Evolutionary conservation across 2,113 vertebrate species (phyloP).

Genomic region (Lophochroa leadbeateri): DNA sequence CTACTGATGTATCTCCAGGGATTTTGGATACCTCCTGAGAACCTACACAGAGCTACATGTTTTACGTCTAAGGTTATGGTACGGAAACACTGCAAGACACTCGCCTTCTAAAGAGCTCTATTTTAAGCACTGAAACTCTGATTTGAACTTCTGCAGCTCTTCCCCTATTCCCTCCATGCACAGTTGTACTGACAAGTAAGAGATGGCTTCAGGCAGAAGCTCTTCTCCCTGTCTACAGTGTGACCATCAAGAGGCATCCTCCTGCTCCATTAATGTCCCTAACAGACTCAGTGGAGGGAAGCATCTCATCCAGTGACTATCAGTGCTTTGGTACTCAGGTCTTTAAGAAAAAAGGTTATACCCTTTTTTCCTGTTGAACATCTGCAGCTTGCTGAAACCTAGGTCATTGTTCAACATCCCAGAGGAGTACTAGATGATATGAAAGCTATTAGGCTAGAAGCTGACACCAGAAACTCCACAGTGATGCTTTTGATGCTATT

Average conservation of each 20-base stretch:
- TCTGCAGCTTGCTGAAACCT: not conserved
- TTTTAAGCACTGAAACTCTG: not conserved
- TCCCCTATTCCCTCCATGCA: not conserved
- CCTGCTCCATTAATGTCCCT: not conserved
- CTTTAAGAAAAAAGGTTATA: not conserved
- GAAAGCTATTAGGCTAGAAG: not conserved
- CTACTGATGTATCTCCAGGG: not conserved
- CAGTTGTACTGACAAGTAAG: not conserved
- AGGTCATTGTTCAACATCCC: not conserved
- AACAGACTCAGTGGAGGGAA: not conserved
- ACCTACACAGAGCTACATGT: rapidly evolving
- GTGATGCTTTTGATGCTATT: not conserved
- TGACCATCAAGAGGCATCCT: not conserved
- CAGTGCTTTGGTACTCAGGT: not conserved
- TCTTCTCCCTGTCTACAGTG: not conserved
- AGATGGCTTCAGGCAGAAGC: not conserved
- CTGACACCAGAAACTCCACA: not conserved
- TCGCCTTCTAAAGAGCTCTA: not conserved
- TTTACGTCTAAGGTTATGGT: not conserved
- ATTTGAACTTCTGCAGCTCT: not conserved
- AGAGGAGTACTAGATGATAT: not conserved
- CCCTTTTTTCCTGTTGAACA: not conserved
- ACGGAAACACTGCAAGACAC: not conserved
- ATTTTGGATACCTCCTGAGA: not conserved
- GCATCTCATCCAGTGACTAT: not conserved